Conservation (phyloP, 1,140 invertebrate genomes). For the Zaprionus inermis region DNA sequence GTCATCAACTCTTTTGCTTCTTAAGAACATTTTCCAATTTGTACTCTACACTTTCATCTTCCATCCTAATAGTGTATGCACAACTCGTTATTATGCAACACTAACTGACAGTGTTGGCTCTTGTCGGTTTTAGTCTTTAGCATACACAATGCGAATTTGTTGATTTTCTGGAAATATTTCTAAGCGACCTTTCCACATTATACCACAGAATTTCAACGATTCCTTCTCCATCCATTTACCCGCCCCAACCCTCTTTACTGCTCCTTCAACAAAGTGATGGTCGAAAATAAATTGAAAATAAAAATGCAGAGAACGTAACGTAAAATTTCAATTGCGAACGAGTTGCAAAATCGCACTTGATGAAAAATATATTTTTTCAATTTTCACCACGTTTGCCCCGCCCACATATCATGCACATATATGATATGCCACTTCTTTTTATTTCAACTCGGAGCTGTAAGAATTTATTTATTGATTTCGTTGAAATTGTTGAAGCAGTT, state of each 20-base stretch:
- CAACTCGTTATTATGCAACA: not conserved
- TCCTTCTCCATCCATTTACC: not conserved
- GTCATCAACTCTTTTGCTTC: not conserved
- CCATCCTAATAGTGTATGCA: not conserved
- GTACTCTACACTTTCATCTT: not conserved
- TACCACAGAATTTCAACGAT: not conserved
- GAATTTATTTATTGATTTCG: constrained; percentile 32
- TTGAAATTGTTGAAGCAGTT: constrained; percentile 24
- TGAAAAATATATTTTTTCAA: constrained; percentile 27
- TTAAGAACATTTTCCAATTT: not conserved
- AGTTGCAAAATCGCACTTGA: constrained; percentile 23
- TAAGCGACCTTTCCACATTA: not conserved
- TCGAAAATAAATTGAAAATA: constrained; percentile 22
- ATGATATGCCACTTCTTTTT: not conserved
- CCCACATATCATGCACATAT: not conserved
- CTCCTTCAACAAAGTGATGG: not conserved
- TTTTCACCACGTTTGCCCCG: not conserved
- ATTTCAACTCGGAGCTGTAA: constrained; percentile 2
- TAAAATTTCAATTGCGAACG: not conserved
- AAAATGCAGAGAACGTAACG: not conserved
- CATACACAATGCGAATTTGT: constrained; percentile 19
- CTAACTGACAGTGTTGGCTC: constrained; percentile 7
- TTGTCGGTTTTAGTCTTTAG: constrained; percentile 18
- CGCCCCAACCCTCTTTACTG: not conserved
- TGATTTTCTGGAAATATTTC: constrained; percentile 5